A percentile compares a stretch with the other conserved stretches of the same genome.
These are phyloP conservation scores for Notothenia coriiceps DNA, from an alignment of 2,113 vertebrate genomes.

Conservation along the genomic window DNA sequence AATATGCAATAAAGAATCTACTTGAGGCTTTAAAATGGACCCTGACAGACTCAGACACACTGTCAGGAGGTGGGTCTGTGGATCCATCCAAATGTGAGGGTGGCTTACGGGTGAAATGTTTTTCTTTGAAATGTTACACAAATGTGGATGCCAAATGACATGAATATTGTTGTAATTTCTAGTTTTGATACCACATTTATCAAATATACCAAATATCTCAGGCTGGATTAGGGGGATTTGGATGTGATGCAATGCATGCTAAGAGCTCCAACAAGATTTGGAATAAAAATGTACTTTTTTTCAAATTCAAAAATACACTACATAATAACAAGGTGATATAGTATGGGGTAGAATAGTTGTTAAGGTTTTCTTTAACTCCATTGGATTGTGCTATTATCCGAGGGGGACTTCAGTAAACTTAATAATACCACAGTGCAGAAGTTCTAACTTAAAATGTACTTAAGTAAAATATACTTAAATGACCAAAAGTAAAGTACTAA, in stretches of 20 bases:
- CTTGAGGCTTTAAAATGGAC: background rate
- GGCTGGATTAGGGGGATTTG: background rate
- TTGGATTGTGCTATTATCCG: background rate
- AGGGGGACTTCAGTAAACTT: too few species aligned
- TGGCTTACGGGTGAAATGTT: background rate
- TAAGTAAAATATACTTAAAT: too few species aligned
- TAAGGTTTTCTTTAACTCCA: too few species aligned
- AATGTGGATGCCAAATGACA: background rate
- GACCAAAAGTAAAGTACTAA: too few species aligned
- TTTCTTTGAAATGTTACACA: background rate
- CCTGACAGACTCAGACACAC: background rate
- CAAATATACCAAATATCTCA: background rate
- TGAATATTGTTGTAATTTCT: background rate
- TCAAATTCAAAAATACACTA: too few species aligned
- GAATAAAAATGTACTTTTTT: background rate
- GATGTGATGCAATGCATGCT: too few species aligned
- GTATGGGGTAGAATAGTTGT: background rate
- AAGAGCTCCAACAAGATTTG: background rate
- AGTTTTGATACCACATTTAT: too few species aligned
- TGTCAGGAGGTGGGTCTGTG: background rate
- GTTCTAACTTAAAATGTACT: too few species aligned
- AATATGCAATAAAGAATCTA: background rate
- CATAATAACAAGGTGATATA: background rate
- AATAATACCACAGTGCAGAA: too few species aligned
- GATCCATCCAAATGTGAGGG: background rate